Evolutionary conservation across 2,797 vertebrate species (phyloP).

Genomic region (Sebastes paucispinis): DNA sequence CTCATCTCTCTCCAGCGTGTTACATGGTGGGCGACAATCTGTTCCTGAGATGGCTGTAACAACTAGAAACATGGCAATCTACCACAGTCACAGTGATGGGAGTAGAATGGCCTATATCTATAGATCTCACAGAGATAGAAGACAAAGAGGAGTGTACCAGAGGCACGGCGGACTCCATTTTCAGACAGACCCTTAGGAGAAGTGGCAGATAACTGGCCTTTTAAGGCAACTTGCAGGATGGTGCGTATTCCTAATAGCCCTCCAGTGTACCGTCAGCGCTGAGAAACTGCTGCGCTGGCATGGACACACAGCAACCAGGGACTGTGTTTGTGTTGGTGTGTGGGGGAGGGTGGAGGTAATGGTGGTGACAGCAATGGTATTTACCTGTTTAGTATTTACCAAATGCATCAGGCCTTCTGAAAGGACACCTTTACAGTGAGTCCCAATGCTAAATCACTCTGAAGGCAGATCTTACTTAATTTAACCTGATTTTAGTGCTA

Average conservation of each 20-base stretch:
- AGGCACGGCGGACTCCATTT: constrained; percentile 3
- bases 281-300: constrained; percentile 30
- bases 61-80: background rate
- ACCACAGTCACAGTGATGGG: background rate
- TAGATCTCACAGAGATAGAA: background rate
- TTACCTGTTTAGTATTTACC: constrained; percentile 9
- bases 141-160: constrained; percentile 2
- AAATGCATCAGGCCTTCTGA: constrained; percentile 9
- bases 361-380: background rate
- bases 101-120: background rate
- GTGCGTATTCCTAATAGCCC: constrained; percentile 32
- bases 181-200: constrained; percentile 28
- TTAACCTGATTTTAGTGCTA: no score
- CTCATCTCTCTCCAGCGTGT: background rate
- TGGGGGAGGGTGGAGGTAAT: background rate
- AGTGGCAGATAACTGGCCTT: constrained; percentile 51
- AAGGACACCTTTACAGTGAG: background rate
- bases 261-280: constrained; percentile 29
- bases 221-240: constrained; percentile 47
- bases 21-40: background rate
- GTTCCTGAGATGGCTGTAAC: background rate
- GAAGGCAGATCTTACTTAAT: no score
- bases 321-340: background rate
- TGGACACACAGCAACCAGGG: background rate
- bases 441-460: constrained; percentile 6